Percentiles rank a stretch among this genome's conserved stretches.
Conservation (phyloP, 2,113 vertebrate species). For the Sterrhoptilus dennistouni region DNA sequence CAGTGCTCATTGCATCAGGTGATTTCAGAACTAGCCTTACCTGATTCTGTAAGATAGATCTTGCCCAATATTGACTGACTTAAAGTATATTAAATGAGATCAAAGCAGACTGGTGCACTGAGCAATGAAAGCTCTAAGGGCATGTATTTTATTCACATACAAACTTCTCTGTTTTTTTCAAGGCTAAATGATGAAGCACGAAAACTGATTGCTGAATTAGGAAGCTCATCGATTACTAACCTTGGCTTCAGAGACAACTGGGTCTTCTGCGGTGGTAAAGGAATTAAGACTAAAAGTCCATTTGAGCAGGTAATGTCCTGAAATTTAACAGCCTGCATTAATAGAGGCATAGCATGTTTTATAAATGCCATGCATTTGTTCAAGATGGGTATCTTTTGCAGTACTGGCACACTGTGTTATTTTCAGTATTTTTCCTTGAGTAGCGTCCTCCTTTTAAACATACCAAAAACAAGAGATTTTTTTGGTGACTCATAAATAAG, state of each 20-base stretch:
- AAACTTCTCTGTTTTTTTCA: neutral
- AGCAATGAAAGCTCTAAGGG: neutral
- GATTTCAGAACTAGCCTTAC: neutral
- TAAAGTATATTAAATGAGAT: neutral
- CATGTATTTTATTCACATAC: neutral
- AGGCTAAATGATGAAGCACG: constrained; percentile 91
- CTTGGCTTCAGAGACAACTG: constrained; percentile 94
- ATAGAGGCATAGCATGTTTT: neutral
- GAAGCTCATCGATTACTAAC: constrained; percentile 81
- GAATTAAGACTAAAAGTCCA: constrained; percentile 97
- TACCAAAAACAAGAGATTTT: neutral
- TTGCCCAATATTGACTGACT: neutral
- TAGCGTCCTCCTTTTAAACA: neutral
- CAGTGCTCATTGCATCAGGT: neutral
- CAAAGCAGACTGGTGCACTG: neutral
- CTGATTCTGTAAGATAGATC: neutral
- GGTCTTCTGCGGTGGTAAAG: constrained; percentile 97
- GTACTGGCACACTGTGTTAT: neutral
- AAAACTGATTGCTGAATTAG: constrained; percentile 85
- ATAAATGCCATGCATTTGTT: neutral
- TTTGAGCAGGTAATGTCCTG: constrained; percentile 86
- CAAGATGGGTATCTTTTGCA: neutral
- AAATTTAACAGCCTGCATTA: neutral
- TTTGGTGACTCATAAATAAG: neutral
- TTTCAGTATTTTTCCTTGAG: neutral